phyloP scores from a whole-genome alignment of 2,797 vertebrate species.

The Falco berigora region DNA sequence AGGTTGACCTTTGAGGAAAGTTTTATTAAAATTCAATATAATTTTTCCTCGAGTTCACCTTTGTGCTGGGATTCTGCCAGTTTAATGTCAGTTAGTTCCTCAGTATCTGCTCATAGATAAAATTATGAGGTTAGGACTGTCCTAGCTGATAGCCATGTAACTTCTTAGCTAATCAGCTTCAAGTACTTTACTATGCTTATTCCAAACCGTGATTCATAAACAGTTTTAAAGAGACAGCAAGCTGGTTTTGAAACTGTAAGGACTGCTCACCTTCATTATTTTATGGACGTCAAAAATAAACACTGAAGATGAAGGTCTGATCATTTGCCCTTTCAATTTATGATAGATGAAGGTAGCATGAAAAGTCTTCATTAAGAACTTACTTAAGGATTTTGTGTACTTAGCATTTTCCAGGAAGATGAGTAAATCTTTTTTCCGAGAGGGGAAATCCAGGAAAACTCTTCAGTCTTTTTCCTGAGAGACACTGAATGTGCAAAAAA shows the following conservation, averaged over 20 bases:
- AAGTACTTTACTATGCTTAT: neutral
- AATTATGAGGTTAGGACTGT: neutral
- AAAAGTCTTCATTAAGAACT: neutral
- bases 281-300: neutral
- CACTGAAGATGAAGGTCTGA: neutral
- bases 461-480: neutral
- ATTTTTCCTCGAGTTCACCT: conserved; percentile 18
- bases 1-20: conserved; percentile 27
- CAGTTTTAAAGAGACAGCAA: neutral
- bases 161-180: neutral
- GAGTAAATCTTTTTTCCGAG: neutral
- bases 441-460: neutral
- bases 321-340: neutral
- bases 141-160: neutral
- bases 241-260: neutral
- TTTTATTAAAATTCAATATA: conserved; percentile 42
- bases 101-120: neutral
- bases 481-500: neutral
- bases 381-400: neutral
- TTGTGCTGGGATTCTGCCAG: neutral
- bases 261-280: neutral
- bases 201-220: neutral
- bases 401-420: neutral
- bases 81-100: neutral
- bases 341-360: neutral